A percentile compares a stretch with the other conserved stretches of the same genome.
These are phyloP conservation scores for Agonopterix alstromeriana DNA, from an alignment of 2,888 invertebrate species.

Conservation along the genomic window DNA sequence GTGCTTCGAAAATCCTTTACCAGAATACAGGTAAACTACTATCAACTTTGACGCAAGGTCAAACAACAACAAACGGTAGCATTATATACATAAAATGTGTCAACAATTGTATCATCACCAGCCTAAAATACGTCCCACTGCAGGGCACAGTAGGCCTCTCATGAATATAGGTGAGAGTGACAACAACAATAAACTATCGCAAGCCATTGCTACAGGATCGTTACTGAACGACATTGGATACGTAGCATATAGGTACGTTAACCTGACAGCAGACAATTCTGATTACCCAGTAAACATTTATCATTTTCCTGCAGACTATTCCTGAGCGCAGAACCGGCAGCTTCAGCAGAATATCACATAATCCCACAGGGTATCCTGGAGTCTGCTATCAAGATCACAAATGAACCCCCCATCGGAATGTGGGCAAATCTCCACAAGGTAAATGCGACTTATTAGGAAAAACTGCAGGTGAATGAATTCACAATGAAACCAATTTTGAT, in stretches of 20 bases:
- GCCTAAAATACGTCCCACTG: no score
- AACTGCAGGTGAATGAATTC: no score
- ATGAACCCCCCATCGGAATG: conserved; percentile 97
- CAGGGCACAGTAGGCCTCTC: no score
- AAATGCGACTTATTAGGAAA: background rate
- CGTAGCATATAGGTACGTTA: no score
- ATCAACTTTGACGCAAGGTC: no score
- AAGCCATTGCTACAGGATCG: no score
- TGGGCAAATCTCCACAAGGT: conserved; percentile 93
- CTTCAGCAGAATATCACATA: conserved; percentile 80
- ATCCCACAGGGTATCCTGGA: conserved; percentile 92
- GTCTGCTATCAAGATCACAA: conserved; percentile 96
- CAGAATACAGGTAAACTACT: conserved; percentile 66
- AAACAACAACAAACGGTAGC: no score
- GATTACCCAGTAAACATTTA: background rate
- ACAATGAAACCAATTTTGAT: background rate
- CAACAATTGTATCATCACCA: no score
- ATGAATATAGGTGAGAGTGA: no score
- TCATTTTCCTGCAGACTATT: conserved; percentile 76
- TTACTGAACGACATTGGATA: no score
- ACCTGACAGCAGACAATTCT: background rate
- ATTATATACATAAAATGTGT: no score
- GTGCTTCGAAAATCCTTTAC: conserved; percentile 80
- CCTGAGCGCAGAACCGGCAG: conserved; percentile 92
- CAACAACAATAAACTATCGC: no score